These are phyloP conservation scores for Passer montanus DNA, from an alignment of 2,113 vertebrate species.

Conservation along the genomic window DNA sequence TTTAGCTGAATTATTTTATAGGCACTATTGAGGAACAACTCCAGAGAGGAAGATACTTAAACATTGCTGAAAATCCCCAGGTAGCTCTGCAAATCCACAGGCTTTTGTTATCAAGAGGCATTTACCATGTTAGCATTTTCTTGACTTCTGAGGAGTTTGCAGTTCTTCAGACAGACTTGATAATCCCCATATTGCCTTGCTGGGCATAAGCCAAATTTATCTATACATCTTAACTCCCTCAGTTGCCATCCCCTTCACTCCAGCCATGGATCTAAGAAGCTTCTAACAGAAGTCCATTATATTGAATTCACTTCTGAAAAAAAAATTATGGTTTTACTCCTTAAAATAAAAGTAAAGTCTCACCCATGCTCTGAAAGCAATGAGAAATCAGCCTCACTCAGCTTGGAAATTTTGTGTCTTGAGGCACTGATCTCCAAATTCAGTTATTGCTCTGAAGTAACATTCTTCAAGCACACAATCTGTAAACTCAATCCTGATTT, in stretches of 20 bases:
- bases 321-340: not conserved
- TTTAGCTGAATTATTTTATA: not conserved
- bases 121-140: slow-evolving; percentile 10
- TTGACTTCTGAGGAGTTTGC: not conserved
- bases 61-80: not conserved
- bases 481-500: not conserved
- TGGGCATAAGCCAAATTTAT: not conserved
- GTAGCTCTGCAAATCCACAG: slow-evolving; percentile 13
- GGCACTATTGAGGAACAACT: not conserved
- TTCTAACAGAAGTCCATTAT: not conserved
- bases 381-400: not conserved
- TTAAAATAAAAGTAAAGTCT: not conserved
- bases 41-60: not conserved
- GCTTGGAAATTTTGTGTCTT: not conserved
- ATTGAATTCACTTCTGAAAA: not conserved
- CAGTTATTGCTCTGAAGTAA: not conserved
- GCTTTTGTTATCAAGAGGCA: slow-evolving; percentile 23
- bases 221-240: not conserved
- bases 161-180: not conserved
- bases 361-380: not conserved
- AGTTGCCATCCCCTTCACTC: not conserved
- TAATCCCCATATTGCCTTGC: not conserved
- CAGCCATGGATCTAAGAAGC: not conserved
- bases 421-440: not conserved
- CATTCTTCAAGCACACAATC: not conserved